phyloP scores from a whole-genome alignment of 2,888 invertebrate genomes.

The Agrochola lychnidis region DNA sequence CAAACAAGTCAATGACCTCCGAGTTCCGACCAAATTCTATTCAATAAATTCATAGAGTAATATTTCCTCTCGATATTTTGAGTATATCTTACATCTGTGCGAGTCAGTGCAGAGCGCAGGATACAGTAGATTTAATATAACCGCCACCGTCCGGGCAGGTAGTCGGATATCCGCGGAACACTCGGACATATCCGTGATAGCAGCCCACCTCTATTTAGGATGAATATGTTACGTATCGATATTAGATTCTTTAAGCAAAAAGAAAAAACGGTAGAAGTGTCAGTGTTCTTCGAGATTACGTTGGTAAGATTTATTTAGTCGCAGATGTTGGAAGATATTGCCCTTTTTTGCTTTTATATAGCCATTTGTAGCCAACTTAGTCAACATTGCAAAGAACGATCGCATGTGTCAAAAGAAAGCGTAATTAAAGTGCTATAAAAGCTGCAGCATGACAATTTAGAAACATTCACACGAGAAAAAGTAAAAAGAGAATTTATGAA shows the following conservation, averaged over 20 bases:
- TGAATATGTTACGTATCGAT: conserved; percentile 33
- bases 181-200: conserved; percentile 48
- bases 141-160: conserved; percentile 57
- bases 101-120: conserved; percentile 42
- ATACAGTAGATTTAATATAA: conserved; percentile 59
- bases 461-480: conserved; percentile 42
- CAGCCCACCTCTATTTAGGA: conserved; percentile 29
- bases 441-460: conserved; percentile 19
- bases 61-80: conserved; percentile 37
- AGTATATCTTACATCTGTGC: conserved; percentile 31
- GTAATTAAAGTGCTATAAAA: conserved; percentile 28
- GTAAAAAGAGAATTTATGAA: neutral
- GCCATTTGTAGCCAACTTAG: neutral
- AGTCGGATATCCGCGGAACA: conserved; percentile 57
- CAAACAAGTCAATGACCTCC: conserved; percentile 40
- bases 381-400: conserved; percentile 7
- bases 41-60: conserved; percentile 48
- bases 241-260: conserved; percentile 19
- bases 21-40: conserved; percentile 21
- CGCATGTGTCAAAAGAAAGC: conserved; percentile 40
- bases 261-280: neutral
- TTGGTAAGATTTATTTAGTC: conserved; percentile 7
- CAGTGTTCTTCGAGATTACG: neutral
- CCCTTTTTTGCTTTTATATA: neutral
- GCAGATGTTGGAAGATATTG: neutral